Evolutionary conservation across 2,797 vertebrate genomes (phyloP), one percentile per base, ranked within the genome.

Genomic region (Oreonectes daqikongensis): DNA sequence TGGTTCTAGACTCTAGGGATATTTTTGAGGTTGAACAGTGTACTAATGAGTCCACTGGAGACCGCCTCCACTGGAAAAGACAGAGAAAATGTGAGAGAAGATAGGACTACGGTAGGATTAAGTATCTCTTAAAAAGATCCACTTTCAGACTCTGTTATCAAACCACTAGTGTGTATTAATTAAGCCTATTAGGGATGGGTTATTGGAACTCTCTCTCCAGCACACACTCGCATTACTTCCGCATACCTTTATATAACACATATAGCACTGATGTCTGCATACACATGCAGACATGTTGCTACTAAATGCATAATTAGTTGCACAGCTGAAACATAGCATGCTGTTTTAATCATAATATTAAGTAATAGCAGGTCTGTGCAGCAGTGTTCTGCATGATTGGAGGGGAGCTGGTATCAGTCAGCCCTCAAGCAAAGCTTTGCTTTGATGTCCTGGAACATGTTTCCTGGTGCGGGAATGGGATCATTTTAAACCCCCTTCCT

Each of bases 1-100:
- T 46, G 66, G 57, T 79, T 63, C 77, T 76, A 38, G 66, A 68
- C 79, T 81, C 74, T 78, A 69, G 79, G 6, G 77, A 88, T 85
- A 85, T 87, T 86, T 88, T 84, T 79, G 80, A 81, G 68, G 81
- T 84, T 86, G 87, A 85, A 86, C 81, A 82, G 81, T 85, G 85
- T 82, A 82, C 92, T 94, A 94, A 94, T 94, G 92, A 94, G 93
- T 93, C 89, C 92, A 93, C 92, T 83, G 88, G 92, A 94, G 92
- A 93, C 90, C 84, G 80, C 77, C 83, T 84, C 84, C 86, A 90
- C 89, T 83, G 87, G 90, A 87, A 86, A 88, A 83, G 85, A 87
- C 84, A 76, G 84, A 91, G 91, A 92, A 88, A 85, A 89, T 91
- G 90, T 75, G 85, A 87, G 88, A 87, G 79, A 85, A 83, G 85